Evolutionary conservation across 2,888 invertebrate genomes (phyloP), one percentile per base, ranked within the genome.

Genomic region (Melanotus villosus): DNA sequence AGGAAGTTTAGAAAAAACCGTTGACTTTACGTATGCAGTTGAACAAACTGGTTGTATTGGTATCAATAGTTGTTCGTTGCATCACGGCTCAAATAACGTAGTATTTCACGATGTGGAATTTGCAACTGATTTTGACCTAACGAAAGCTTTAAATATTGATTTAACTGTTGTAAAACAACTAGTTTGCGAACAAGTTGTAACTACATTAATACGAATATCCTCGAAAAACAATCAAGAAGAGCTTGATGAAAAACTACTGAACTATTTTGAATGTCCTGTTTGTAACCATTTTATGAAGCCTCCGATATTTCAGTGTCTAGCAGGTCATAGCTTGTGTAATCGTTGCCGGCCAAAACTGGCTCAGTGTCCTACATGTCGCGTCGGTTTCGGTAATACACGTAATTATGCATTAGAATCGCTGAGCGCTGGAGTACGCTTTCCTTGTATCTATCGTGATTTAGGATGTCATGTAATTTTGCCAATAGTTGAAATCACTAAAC

Each of bases 281-380:
- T 83, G 83, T 64, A 82, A 81, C 59, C 75, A 71, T 21, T 77
- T 79, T 45, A 83, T 83, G 83, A 79, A 78, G 59, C 81, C 82
- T 0, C 83, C 82, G 0, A 83, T 83, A 59, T 80, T 73, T 45
- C 83, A 82, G 62, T 83, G 83, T 64, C 76, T 79, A 52, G 75
- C 78, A 14, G 82, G 83, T 0, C 83, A 83, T 67, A 82, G 81
- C 56, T 73, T 83, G 26, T 83, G 83, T 68, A 79, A 79, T 68
- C 71, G 72, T 16, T 83, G 83, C 60, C 74, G 78, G 12, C 79
- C 80, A 9, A 77, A 80, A 65, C 56, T 82, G 23, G 78, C 78
- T 19, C 79, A 78, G 54, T 83, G 83, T 57, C 83, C 83, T 7
- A 81, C 78, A 1, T 83, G 83, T 50, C 73, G 81, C 38, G 75